Evolutionary conservation across 2,888 invertebrate species (phyloP).

Genomic region (Tillus elongatus): DNA sequence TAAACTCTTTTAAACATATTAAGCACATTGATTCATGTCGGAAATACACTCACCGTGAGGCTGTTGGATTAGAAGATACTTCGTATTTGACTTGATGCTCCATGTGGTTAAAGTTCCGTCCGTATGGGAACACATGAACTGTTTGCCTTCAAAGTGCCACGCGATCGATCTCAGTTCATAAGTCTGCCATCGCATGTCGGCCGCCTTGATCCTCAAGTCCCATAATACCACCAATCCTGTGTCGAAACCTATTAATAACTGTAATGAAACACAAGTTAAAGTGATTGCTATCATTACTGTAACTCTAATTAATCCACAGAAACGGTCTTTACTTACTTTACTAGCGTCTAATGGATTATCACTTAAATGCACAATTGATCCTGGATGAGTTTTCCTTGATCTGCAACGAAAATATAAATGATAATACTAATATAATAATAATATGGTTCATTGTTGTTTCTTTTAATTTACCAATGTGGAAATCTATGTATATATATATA

Average conservation of each 20-base stretch:
- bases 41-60: conserved; percentile 73
- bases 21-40: too few relatives aligned
- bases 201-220: conserved; percentile 82
- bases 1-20: too few relatives aligned
- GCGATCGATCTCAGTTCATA: conserved; percentile 77
- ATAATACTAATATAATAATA: too few relatives aligned
- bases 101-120: conserved; percentile 95
- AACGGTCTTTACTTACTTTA: conserved; percentile 58
- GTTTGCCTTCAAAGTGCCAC: conserved; percentile 98
- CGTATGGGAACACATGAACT: conserved; percentile 90
- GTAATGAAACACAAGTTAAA: conserved; percentile 26
- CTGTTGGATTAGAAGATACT: conserved; percentile 73
- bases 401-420: conserved; percentile 58
- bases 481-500: too few relatives aligned
- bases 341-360: conserved; percentile 95
- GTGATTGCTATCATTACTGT: too few relatives aligned
- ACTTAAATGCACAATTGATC: conserved; percentile 89
- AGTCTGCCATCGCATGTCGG: conserved; percentile 76
- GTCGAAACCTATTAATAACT: conserved; percentile 95
- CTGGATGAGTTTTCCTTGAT: conserved; percentile 91
- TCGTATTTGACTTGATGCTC: conserved; percentile 66
- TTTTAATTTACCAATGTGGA: too few relatives aligned
- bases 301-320: conserved; percentile 9
- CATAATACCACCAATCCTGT: conserved; percentile 89
- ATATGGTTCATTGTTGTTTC: too few relatives aligned